Evolutionary conservation across 2,888 invertebrate species (phyloP), one percentile per base, ranked within the genome.

Genomic region (Amblyjoppa proteus): DNA sequence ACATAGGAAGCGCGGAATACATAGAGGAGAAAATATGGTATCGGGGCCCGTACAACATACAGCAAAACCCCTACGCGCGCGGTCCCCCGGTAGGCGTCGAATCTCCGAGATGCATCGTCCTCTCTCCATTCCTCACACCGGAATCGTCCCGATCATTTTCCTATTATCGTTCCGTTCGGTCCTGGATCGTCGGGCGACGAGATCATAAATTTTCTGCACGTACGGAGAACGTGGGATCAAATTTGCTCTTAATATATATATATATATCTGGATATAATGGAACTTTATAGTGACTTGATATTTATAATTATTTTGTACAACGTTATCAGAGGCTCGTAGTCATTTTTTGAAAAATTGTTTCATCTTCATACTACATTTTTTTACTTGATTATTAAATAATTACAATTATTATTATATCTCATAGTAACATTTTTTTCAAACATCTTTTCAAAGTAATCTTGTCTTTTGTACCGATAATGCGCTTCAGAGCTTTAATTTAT

Each of bases 11-110:
- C 78, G 73, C 53, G 79, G 64, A 81, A 81, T 74, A 74, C 78
- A 64, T 75, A 74, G 74, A 51, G 84, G 53, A 66, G 75, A 85
- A 85, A 85, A 85, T 85, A 81, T 81, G 78, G 75, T 81, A 85
- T 85, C 84, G 84, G 74, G 70, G 49, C 78, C 64, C 81, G 78
- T 53, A 74, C 68, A 84, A 79, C 80, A 80, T 80, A 75, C 76
- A 78, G 77, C 74, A 77, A 81, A 84, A 80, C 84, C 84, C 79
- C 84, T 84, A 84, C 84, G 84, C 84, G 80, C 80, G 5, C 56
- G 20, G 76, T 74, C 71, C 20, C 81, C 58, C 84, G 80, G 81
- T 85, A 85, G 84, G 81, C 84, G 84, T 84, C 70, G 83, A 73
- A 73, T 73, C 73, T 81, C 58, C 78, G 25, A 16, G 45, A 70